A percentile compares a stretch with the other conserved stretches of the same genome.
Evolutionary conservation across 2,113 vertebrate species (phyloP).

Genomic region (Atractosteus spatula): DNA sequence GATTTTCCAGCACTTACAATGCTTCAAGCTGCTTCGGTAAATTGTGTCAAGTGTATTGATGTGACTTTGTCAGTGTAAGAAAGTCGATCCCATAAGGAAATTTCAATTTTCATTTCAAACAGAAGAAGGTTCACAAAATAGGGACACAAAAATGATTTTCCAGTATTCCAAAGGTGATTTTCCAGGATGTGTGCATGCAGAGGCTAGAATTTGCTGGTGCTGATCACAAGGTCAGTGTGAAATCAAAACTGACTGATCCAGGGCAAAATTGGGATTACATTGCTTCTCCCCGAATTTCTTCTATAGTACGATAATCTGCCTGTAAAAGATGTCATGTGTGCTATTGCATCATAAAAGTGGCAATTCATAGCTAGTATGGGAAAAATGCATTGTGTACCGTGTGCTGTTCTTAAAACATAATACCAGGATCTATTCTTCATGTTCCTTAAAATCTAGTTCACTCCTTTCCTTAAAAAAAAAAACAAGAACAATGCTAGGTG

Average conservation of each 20-base stretch:
- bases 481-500: too few relatives aligned
- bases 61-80: not conserved
- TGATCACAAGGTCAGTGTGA: constrained; percentile 63
- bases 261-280: constrained; percentile 77
- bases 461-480: too few relatives aligned
- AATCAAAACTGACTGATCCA: constrained; percentile 77
- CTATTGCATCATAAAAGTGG: constrained; percentile 62
- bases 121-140: not conserved
- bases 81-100: not conserved
- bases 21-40: constrained; percentile 5
- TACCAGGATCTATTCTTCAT: too few relatives aligned
- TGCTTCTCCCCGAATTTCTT: constrained; percentile 60
- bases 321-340: constrained; percentile 70
- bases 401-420: too few relatives aligned
- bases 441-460: not conserved
- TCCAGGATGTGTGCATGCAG: not conserved
- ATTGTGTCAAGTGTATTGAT: constrained; percentile 3
- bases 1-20: constrained; percentile 2
- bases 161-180: constrained; percentile 38
- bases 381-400: constrained; percentile 37
- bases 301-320: constrained; percentile 64
- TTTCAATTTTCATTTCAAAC: not conserved
- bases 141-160: not conserved
- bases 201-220: constrained; percentile 26
- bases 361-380: constrained; percentile 67